phyloP scores from a whole-genome alignment of 2,113 vertebrate species.

The Marmota monax region DNA sequence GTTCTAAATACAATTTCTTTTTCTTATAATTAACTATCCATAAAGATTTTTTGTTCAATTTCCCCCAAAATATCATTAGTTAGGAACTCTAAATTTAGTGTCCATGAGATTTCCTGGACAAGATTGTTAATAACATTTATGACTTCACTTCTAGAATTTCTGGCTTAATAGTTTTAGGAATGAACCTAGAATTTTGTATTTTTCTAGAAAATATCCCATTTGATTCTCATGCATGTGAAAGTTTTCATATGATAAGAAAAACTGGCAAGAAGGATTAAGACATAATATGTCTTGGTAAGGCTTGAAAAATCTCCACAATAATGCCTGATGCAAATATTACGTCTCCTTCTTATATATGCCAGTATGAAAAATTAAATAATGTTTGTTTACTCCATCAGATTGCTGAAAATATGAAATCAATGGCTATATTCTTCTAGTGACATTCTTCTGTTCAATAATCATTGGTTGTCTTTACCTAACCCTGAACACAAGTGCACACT shows the following conservation, averaged over 20 bases:
- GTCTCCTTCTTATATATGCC: background rate
- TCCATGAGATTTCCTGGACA: background rate
- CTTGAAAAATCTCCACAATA: background rate
- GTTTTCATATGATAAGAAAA: background rate
- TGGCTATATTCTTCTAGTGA: background rate
- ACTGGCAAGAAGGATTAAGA: background rate
- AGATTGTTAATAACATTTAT: background rate
- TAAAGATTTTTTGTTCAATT: background rate
- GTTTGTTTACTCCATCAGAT: background rate
- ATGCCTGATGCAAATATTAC: background rate
- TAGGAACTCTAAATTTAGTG: background rate
- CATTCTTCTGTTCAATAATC: background rate
- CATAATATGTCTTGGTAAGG: background rate
- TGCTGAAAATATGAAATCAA: background rate
- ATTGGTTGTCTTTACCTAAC: conserved; percentile 43
- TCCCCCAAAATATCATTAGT: background rate
- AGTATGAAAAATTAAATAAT: background rate
- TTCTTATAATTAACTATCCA: background rate
- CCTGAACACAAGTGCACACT: conserved; percentile 14
- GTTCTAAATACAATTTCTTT: background rate
- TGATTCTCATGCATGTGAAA: background rate
- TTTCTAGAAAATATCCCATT: background rate
- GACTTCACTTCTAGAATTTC: background rate
- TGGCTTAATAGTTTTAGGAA: background rate
- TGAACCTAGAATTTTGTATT: background rate